Conservation (phyloP, 1,140 invertebrate species). For the Drosophila suzukii region DNA sequence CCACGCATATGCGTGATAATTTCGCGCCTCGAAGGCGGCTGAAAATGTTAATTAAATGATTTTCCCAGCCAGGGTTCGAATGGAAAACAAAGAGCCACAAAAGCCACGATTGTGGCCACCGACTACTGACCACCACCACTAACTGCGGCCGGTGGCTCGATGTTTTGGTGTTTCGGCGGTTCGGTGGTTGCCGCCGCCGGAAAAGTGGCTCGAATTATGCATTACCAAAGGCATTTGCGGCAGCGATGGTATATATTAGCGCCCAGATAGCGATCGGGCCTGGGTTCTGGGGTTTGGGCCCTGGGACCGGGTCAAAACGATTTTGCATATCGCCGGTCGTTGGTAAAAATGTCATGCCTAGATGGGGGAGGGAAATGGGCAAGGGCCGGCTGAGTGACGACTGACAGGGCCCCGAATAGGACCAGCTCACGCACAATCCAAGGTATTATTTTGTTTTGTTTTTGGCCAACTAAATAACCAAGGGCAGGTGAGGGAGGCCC, state of each 20-base stretch:
- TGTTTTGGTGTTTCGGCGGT: constrained; percentile 29
- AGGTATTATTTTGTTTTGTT: constrained; percentile 1
- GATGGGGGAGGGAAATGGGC: constrained; percentile 4
- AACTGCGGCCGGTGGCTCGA: background rate
- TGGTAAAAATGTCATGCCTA: constrained; percentile 55
- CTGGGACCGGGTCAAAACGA: constrained; percentile 60
- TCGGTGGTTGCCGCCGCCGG: constrained; percentile 51
- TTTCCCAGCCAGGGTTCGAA: constrained; percentile 62
- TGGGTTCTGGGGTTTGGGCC: constrained; percentile 3
- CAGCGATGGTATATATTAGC: constrained; percentile 47
- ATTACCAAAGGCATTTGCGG: constrained; percentile 72
- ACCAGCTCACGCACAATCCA: constrained; percentile 62
- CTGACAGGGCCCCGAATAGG: constrained; percentile 78
- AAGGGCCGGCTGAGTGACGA: constrained; percentile 64
- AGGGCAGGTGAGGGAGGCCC: constrained; percentile 31
- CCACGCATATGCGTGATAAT: constrained; percentile 78
- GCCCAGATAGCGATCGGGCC: constrained; percentile 66
- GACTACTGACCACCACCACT: constrained; percentile 28
- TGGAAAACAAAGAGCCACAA: constrained; percentile 53
- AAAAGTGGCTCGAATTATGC: constrained; percentile 80
- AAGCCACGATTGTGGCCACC: constrained; percentile 58
- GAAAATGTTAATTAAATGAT: constrained; percentile 83
- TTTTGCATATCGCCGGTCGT: constrained; percentile 69
- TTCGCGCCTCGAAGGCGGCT: constrained; percentile 74
- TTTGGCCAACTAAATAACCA: constrained; percentile 37